A percentile compares a stretch with the other conserved stretches of the same genome.
Conservation (phyloP, 2,797 vertebrate genomes). For the Enteromius mattozi region DNA sequence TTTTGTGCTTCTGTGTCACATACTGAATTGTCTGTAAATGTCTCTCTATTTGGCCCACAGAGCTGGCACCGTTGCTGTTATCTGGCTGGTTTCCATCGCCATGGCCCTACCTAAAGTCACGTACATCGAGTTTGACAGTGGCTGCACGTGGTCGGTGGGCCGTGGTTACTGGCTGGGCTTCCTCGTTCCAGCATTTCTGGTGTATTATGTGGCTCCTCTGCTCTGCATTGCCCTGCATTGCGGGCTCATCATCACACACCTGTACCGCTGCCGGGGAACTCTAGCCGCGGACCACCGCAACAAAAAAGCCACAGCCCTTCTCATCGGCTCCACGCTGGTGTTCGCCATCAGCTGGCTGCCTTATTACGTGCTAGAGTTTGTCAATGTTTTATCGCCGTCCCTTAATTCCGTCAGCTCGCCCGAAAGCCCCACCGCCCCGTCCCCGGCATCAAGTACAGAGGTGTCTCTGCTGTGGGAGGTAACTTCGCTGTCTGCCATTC, state of each 20-base stretch:
- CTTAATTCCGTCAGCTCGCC: slow-evolving; percentile 65
- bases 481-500: slow-evolving; percentile 69
- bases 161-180: slow-evolving; percentile 72
- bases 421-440: neutral
- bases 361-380: slow-evolving; percentile 74
- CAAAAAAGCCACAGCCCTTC: slow-evolving; percentile 74
- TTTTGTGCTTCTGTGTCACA: no score
- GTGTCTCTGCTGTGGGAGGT: slow-evolving; percentile 74
- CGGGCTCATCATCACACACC: slow-evolving; percentile 73
- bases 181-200: slow-evolving; percentile 74
- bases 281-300: slow-evolving; percentile 70
- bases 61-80: slow-evolving; percentile 63
- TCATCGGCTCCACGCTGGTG: slow-evolving; percentile 69
- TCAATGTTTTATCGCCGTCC: slow-evolving; percentile 69
- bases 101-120: slow-evolving; percentile 78
- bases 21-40: neutral
- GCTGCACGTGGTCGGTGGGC: slow-evolving; percentile 73
- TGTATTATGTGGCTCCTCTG: slow-evolving; percentile 74
- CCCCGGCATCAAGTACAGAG: neutral
- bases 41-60: slow-evolving; percentile 51
- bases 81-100: slow-evolving; percentile 73
- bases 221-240: slow-evolving; percentile 75
- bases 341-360: slow-evolving; percentile 77
- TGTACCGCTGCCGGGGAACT: slow-evolving; percentile 65
- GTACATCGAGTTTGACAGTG: slow-evolving; percentile 71